Evolutionary conservation across 2,888 invertebrate genomes (phyloP), one percentile per base, ranked within the genome.

Genomic region (Parnassius mnemosyne): DNA sequence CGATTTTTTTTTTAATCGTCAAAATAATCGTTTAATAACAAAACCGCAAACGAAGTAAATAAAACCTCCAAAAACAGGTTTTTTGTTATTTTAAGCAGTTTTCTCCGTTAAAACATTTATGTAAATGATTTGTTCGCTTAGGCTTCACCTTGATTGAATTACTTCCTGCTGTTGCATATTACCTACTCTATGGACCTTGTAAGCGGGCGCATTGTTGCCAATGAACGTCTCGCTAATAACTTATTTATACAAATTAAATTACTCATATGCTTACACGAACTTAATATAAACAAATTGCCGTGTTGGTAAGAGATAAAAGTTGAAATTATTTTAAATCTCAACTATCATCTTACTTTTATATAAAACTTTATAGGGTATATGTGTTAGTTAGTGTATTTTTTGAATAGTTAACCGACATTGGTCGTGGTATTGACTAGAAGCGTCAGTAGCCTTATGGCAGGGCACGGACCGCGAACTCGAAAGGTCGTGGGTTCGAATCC

Each of bases 151-250:
- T 87, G 86, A 71, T 68, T 77, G 64, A 68, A 69, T 74, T 74
- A 85, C 86, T 89, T 89, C 89, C 88, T 88, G 79, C 73, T 86
- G 79, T 73, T 86, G 80, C 80, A 84, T 81, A 83, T 79, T 83
- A 82, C 34, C 34, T 34, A 34, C 81, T 80, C 74, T 72, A 69
- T 76, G 76, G 84, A 82, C 87, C 85, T 87, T 86, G 85, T 76
- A 76, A 76, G 80, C 77, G 79, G 72, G 78, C 79, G 77, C 77
- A 77, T 76, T 78, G 80, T 79, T 79, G 78, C 75, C 76, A 77
- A 77, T 78, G 72, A 77, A 73, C 73, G 73, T 75, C 72, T 76
- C 68, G 70, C 72, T 80, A 77, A 78, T 77, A 71, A 69, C 71
- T 75, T 72, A 72, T 79, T 77, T 76, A 79, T 72, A 70, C 65